Evolutionary conservation across 2,888 invertebrate genomes (phyloP).

Genomic region (Ichneumoninae sp.): DNA sequence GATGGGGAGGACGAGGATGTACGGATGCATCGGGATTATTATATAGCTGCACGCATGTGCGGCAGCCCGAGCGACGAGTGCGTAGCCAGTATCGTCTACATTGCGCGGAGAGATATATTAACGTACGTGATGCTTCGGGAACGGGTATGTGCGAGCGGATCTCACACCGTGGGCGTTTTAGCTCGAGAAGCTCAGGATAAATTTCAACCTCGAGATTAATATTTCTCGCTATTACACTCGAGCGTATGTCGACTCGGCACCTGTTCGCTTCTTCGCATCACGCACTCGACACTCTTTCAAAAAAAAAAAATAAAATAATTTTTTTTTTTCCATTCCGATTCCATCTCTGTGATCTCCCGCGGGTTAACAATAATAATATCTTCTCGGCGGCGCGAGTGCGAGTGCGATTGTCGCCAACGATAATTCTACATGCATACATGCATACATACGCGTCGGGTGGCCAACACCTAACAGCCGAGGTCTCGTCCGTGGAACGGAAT

Average conservation of each 20-base stretch:
- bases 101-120: not conserved
- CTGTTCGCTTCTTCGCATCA: not conserved
- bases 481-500: conserved; percentile 61
- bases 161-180: conserved; percentile 19
- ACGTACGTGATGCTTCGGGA: not conserved
- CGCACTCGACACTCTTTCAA: not conserved
- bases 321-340: not conserved
- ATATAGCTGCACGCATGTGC: conserved; percentile 1
- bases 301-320: too few species aligned
- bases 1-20: conserved; percentile 15
- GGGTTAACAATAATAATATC: conserved; percentile 25
- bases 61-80: conserved; percentile 26
- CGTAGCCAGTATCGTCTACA: conserved; percentile 35
- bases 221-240: conserved; percentile 12
- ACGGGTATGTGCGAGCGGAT: not conserved
- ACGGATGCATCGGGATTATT: conserved; percentile 41
- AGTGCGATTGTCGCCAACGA: conserved; percentile 63
- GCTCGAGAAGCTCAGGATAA: conserved; percentile 6
- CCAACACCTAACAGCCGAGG: conserved; percentile 22
- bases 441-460: not conserved
- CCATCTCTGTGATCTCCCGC: not conserved
- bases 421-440: conserved; percentile 59
- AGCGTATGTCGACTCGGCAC: not conserved
- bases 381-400: conserved; percentile 2
- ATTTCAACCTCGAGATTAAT: conserved; percentile 13